These are phyloP conservation scores for Pampusana beccarii DNA, from an alignment of 2,113 vertebrate genomes.

Conservation along the genomic window DNA sequence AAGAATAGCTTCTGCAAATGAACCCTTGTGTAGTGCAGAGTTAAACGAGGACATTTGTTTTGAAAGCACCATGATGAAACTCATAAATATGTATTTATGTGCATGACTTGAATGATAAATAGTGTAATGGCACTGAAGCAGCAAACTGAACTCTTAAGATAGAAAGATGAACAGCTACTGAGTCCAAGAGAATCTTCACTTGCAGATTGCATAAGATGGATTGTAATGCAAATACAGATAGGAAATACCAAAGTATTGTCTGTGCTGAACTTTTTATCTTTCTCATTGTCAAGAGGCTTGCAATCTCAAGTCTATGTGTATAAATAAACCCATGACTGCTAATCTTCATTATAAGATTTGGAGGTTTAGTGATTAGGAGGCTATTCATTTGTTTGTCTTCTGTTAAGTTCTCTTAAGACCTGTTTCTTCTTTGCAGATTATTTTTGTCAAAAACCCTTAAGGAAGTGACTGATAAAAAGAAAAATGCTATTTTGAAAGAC, in stretches of 20 bases:
- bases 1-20: neutral
- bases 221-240: neutral
- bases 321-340: neutral
- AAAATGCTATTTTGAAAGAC: slow-evolving; percentile 71
- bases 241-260: neutral
- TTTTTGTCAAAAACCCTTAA: slow-evolving; percentile 85
- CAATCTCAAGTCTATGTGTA: neutral
- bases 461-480: slow-evolving; percentile 79
- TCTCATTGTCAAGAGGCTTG: neutral
- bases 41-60: neutral
- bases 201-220: neutral
- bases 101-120: neutral
- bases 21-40: neutral
- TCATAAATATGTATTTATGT: neutral
- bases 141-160: neutral
- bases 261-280: neutral
- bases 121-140: neutral
- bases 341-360: neutral
- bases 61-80: neutral
- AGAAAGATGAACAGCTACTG: neutral
- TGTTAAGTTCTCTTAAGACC: neutral
- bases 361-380: neutral
- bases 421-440: slow-evolving; percentile 76
- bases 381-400: neutral
- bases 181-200: neutral